Conservation (phyloP, 2,113 vertebrate species). For the Bujurquina vittata region DNA sequence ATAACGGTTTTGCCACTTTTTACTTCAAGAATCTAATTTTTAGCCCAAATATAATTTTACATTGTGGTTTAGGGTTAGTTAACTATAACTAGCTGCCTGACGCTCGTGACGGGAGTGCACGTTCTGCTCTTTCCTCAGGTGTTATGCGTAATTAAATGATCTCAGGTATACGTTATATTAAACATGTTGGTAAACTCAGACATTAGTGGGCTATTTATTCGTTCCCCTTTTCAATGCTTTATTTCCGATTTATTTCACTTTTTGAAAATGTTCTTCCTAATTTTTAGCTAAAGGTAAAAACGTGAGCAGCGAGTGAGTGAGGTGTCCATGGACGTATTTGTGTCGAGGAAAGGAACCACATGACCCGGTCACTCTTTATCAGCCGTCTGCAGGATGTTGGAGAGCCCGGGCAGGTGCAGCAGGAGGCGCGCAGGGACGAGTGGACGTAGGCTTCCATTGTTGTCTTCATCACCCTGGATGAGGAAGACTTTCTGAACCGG, state of each 20-base stretch:
- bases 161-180: neutral
- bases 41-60: neutral
- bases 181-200: fast-evolving
- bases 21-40: fast-evolving
- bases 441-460: neutral
- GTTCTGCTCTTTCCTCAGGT: neutral
- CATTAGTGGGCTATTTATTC: neutral
- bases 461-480: neutral
- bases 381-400: neutral
- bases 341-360: neutral
- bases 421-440: neutral
- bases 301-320: neutral
- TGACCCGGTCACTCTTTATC: neutral
- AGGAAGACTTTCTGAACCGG: neutral
- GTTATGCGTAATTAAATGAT: neutral
- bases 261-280: too few species aligned
- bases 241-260: neutral
- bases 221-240: neutral
- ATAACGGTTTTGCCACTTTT: neutral
- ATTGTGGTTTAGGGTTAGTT: too few species aligned
- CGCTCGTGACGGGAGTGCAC: neutral
- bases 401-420: neutral
- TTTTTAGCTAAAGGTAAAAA: neutral
- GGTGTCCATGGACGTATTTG: neutral
- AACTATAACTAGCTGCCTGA: neutral